phyloP scores from a whole-genome alignment of 2,888 invertebrate genomes.

The Sturmia bella region DNA sequence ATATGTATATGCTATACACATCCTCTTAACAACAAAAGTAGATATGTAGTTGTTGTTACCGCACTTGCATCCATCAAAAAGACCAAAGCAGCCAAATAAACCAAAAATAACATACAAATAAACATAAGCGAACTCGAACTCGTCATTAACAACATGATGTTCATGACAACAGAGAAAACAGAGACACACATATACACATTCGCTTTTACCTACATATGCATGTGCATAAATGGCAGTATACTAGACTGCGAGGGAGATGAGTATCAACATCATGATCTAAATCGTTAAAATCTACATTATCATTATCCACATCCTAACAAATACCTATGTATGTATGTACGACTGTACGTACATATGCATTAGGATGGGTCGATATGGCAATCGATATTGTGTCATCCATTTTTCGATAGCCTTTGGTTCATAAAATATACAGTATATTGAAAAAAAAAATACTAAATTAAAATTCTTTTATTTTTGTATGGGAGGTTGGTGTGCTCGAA shows the following conservation, averaged over 20 bases:
- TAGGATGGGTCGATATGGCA: no score
- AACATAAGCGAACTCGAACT: conserved; percentile 37
- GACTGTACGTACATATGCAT: no score
- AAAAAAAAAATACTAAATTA: no score
- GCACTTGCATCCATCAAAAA: conserved; percentile 55
- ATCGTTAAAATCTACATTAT: conserved; percentile 19
- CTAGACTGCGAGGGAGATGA: conserved; percentile 45
- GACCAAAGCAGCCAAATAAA: conserved; percentile 47
- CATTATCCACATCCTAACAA: conserved; percentile 27
- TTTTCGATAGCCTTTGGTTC: no score
- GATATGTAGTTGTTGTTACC: conserved; percentile 42
- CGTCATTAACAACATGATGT: conserved; percentile 63
- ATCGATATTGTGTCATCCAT: no score
- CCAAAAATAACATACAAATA: conserved; percentile 23
- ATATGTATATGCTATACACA: neutral
- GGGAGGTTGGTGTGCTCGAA: no score
- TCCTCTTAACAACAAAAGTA: conserved; percentile 40
- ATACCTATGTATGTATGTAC: no score
- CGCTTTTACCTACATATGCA: no score
- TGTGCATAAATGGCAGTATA: neutral
- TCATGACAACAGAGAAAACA: conserved; percentile 33
- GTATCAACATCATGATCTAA: conserved; percentile 53
- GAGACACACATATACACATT: neutral
- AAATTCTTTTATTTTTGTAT: no score
- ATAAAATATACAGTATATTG: no score